These are phyloP conservation scores for Lordiphosa fenestrarum DNA, from an alignment of 2,888 invertebrate genomes.

Conservation along the genomic window DNA sequence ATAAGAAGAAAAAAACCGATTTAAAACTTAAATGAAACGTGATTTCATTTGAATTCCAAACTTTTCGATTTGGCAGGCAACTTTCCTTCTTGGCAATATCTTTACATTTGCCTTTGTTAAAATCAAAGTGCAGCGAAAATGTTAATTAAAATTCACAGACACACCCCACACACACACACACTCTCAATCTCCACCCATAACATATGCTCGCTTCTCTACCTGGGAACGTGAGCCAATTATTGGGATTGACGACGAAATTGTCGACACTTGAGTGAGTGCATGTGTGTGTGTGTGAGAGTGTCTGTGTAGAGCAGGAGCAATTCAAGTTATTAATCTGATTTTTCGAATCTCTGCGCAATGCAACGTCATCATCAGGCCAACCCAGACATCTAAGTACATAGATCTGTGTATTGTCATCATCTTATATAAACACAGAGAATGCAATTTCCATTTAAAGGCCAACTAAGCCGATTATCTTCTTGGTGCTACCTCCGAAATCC, in stretches of 20 bases:
- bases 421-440: slow-evolving; percentile 60
- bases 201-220: slow-evolving; percentile 55
- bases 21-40: slow-evolving; percentile 22
- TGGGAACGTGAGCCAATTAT: slow-evolving; percentile 75
- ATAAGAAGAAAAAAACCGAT: background rate
- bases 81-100: slow-evolving; percentile 39
- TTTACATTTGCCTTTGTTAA: slow-evolving; percentile 42
- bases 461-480: slow-evolving; percentile 68
- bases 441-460: slow-evolving; percentile 72
- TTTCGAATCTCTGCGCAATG: slow-evolving; percentile 61
- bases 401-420: slow-evolving; percentile 37
- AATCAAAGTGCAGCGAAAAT: slow-evolving; percentile 48
- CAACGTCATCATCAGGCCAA: slow-evolving; percentile 55
- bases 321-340: slow-evolving; percentile 72
- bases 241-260: slow-evolving; percentile 29
- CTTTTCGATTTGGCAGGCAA: slow-evolving; percentile 8
- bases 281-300: slow-evolving; percentile 2
- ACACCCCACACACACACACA: slow-evolving; percentile 18
- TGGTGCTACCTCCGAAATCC: slow-evolving; percentile 32
- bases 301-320: slow-evolving; percentile 39
- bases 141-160: slow-evolving; percentile 54
- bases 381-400: slow-evolving; percentile 13
- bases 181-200: slow-evolving; percentile 17
- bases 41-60: slow-evolving; percentile 30
- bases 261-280: slow-evolving; percentile 21